phyloP scores from a whole-genome alignment of 1,140 invertebrate species.

The Leptinotarsa undecemlineata region DNA sequence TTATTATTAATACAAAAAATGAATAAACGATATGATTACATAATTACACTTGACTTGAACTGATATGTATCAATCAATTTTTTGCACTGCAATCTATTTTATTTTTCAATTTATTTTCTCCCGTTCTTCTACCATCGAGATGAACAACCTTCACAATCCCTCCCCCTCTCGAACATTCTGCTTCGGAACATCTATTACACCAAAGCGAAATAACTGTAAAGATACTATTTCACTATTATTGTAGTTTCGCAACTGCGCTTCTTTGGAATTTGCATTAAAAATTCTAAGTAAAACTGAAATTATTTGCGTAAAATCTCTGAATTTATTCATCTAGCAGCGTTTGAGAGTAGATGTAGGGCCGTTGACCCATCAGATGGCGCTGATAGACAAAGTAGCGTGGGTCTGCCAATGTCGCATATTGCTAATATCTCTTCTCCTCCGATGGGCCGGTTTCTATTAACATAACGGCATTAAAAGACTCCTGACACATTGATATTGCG shows the following conservation, averaged over 20 bases:
- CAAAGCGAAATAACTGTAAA: no score
- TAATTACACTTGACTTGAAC: no score
- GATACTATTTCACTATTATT: no score
- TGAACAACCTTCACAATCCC: no score
- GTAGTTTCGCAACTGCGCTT: neutral
- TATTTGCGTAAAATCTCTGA: neutral
- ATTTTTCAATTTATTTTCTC: no score
- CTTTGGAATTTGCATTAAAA: neutral
- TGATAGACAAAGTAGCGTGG: conserved; percentile 33
- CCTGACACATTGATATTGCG: conserved; percentile 4
- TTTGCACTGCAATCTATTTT: no score
- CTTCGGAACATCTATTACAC: no score
- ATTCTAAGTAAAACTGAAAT: neutral
- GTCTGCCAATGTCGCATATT: conserved; percentile 9
- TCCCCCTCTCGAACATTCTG: no score
- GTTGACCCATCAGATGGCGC: conserved; percentile 35
- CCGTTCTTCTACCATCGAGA: no score
- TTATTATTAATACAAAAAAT: no score
- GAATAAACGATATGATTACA: no score
- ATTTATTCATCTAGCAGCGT: neutral
- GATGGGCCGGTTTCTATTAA: conserved; percentile 1
- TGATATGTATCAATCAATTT: no score
- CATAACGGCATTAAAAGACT: conserved; percentile 3
- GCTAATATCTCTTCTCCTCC: neutral
- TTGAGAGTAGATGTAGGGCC: conserved; percentile 6